Base-by-base conservation (phyloP, 2,888 invertebrate genomes). In the Bombylius discolor region DNA sequence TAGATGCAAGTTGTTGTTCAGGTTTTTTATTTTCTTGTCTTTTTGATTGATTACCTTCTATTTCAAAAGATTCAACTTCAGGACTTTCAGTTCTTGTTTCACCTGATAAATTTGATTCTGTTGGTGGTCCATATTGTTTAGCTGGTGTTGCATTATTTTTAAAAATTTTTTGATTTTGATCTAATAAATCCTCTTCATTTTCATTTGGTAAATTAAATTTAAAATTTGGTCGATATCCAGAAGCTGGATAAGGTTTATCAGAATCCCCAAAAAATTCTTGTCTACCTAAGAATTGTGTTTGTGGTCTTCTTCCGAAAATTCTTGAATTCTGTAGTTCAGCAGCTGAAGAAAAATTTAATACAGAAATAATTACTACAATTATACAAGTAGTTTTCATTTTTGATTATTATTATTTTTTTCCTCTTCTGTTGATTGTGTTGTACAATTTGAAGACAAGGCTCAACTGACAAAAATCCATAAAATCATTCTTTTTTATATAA, bases 161-260 rank as follows among this genome's bases (percentile, higher is more conserved):
- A 42, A 42, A 11, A 11, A 2, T 4, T 42, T 11, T 5, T 11
- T 11, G 8, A 4, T 1, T 11, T 42, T 4, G 8, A 11, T 7
- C 39, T 11, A 11, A 11, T 42, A 42, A 42, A 42, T 42, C 11
- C 11, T 8, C 39, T 42, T 11, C 11, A 42, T 42, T 42, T 23
- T 49, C 49, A 34, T 49, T 49, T 33, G 54, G 54, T 14, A 54
- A 54, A 45, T 39, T 45, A 49, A 54, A 54, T 3, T 31, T 49
- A 23, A 32, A 31, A 44, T 49, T 36, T 4, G 54, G 54, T 45
- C 54, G 49, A 49, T 45, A 54, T 14, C 54, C 54, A 14, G 54
- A 49, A n/a, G 54, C 54, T 14, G 54, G 54, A 34, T 54, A 54
- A 3, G 54, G 49, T 9, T 44, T 12, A 49, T 49, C 36, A 5